Conservation (phyloP, 2,797 vertebrate species). For the Nyctalus aviator region DNA sequence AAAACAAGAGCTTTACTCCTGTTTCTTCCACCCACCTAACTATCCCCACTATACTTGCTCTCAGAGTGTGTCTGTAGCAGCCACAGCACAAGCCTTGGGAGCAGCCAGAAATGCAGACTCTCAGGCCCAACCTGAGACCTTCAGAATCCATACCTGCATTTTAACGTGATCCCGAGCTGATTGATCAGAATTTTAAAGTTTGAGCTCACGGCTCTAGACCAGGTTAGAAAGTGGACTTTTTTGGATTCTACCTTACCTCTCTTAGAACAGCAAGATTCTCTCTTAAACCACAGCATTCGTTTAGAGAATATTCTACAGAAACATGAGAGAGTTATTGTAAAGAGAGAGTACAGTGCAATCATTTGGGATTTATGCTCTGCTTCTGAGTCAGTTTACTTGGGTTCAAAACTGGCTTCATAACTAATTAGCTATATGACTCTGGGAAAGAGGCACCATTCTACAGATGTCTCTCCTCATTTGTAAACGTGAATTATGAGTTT, state of each 20-base stretch:
- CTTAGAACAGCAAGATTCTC: not conserved
- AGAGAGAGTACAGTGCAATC: not conserved
- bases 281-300: not conserved
- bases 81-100: not conserved
- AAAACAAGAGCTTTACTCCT: not conserved
- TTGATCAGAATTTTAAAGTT: not conserved
- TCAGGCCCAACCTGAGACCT: not conserved
- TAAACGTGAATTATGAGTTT: slow-evolving; percentile 18
- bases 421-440: not conserved
- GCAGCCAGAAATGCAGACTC: not conserved
- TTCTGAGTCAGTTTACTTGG: not conserved
- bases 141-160: not conserved
- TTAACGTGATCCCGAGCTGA: not conserved
- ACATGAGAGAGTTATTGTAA: not conserved
- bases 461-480: not conserved
- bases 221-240: not conserved
- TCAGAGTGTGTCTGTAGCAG: not conserved
- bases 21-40: not conserved
- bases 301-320: not conserved
- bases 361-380: not conserved
- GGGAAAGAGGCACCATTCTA: not conserved
- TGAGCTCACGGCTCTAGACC: not conserved
- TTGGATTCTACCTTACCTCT: not conserved
- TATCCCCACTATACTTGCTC: not conserved
- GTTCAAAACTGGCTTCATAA: not conserved